Evolutionary conservation across 2,888 invertebrate genomes (phyloP), one percentile per base, ranked within the genome.

Genomic region (Apantesis nais): DNA sequence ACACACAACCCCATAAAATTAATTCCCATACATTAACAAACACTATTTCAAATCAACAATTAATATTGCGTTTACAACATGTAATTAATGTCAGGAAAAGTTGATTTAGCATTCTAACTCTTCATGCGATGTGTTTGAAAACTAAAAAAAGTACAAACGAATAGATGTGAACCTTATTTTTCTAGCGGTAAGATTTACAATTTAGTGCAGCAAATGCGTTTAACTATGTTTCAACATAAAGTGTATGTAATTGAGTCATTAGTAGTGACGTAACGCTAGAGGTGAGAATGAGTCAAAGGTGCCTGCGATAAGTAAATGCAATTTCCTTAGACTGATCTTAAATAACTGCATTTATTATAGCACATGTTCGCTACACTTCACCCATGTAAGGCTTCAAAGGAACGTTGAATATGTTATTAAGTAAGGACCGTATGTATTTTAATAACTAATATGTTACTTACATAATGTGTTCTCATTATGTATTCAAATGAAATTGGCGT

Each of bases 201-300:
- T 75, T 1, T 34, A 31, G 52, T 55, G 39, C 22, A 37, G 48
- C 55, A 68, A 67, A 41, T 22, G 55, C 37, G 62, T 55, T 37
- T 73, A 69, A 62, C 74, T 69, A 74, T 66, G 76, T 83, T 77
- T 76, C 72, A 70, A 78, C 69, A 70, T 76, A 60, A 73, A 75
- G 74, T 83, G 79, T 76, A 77, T 82, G 84, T 86, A 93, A 92
- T 92, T 92, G 89, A 92, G 89, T 92, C 89, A 91, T 92, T 92
- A 92, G 89, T 86, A 86, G 81, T 83, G 85, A 82, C 85, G 89
- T 85, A 89, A 89, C 88, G 85, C 81, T 84, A 88, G 88, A 90
- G 88, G 90, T 89, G 90, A 86, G 88, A 89, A 90, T 90, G 85
- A 88, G 86, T 90, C 88, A 89, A 90, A 91, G 88, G 89, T 88